Evolutionary conservation across 2,888 invertebrate species (phyloP).

Genomic region (Drosophila rellima): DNA sequence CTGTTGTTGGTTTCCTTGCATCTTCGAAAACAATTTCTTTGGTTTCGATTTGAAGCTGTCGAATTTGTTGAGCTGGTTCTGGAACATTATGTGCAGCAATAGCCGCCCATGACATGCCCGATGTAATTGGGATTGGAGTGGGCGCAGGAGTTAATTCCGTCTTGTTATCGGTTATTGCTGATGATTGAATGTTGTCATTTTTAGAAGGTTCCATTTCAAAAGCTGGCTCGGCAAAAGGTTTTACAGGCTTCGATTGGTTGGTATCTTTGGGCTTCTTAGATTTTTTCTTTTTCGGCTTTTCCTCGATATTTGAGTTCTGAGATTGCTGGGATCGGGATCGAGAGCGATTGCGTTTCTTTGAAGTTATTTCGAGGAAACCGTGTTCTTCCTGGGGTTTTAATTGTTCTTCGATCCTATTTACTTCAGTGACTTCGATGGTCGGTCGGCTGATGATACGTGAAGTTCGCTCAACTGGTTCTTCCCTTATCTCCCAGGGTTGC

Average conservation of each 20-base stretch:
- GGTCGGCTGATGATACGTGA: conserved; percentile 75
- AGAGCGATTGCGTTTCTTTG: conserved; percentile 87
- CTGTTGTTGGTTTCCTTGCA: conserved; percentile 21
- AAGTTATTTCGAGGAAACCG: conserved; percentile 86
- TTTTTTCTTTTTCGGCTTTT: conserved; percentile 86
- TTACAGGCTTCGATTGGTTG: conserved; percentile 2
- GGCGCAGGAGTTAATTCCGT: conserved; percentile 7
- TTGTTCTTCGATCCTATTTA: conserved; percentile 31
- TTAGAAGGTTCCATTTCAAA: conserved; percentile 2
- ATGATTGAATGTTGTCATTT: not conserved
- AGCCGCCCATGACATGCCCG: conserved; percentile 81
- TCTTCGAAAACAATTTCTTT: conserved; percentile 27
- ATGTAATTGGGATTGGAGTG: conserved; percentile 29
- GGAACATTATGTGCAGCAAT: conserved; percentile 81
- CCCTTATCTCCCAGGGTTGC: conserved; percentile 34
- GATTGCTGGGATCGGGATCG: conserved; percentile 86
- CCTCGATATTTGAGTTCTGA: conserved; percentile 75
- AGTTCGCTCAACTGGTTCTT: conserved; percentile 42
- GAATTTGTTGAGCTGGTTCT: conserved; percentile 76
- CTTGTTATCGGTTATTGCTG: conserved; percentile 1
- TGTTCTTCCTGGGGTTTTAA: conserved; percentile 79
- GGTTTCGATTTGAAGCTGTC: conserved; percentile 56
- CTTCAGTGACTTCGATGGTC: conserved; percentile 73
- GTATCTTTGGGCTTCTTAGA: conserved; percentile 62
- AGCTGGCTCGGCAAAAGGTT: conserved; percentile 6